Evolutionary conservation across 2,888 invertebrate species (phyloP), one percentile per base, ranked within the genome.

Genomic region (Anoplius nigerrimus): DNA sequence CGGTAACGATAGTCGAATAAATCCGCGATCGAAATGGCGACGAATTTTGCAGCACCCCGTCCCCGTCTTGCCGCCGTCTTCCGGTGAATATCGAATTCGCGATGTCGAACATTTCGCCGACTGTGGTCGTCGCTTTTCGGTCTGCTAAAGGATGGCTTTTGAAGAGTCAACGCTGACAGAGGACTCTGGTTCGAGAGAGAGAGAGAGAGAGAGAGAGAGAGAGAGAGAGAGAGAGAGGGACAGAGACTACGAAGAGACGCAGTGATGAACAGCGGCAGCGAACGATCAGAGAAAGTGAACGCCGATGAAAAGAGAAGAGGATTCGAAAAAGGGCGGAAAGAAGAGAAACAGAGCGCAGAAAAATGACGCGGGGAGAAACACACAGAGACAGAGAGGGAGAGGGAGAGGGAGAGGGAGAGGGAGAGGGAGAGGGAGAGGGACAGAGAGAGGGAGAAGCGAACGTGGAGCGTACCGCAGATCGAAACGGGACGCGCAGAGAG

Each of bases 61-160:
- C 27, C 34, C 13, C n/a, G 16, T 43, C 52, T n/a, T n/a, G 46
- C 21, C 51, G 34, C 45, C 15, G 22, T 48, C 73, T 59, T 66
- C 18, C 22, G 65, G 71, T 62, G 75, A 67, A 66, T 73, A 71
- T 73, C 62, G 63, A 71, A 69, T 69, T 73, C 71, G 34, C 66
- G 66, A 60, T 73, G 69, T 66, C 73, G 61, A 65, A 62, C 65
- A 62, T 66, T 66, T 66, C 66, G 45, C 62, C 62, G 62, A 62
- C 69, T 59, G 53, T 52, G 53, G 22, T 58, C 54, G 71, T 55
- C 54, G 64, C 66, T 59, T 63, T 62, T 72, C 60, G 43, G 54
- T 46, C 6, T 55, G 34, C 45, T 43, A 63, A 66, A 53, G 52
- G 52, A 52, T 48, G 52, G 57, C 63, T 72, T 70, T 16, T 62